Percentiles rank a stretch among this genome's conserved stretches.
Evolutionary conservation across 2,888 invertebrate genomes (phyloP).

Genomic region (Eupithecia exiguata): DNA sequence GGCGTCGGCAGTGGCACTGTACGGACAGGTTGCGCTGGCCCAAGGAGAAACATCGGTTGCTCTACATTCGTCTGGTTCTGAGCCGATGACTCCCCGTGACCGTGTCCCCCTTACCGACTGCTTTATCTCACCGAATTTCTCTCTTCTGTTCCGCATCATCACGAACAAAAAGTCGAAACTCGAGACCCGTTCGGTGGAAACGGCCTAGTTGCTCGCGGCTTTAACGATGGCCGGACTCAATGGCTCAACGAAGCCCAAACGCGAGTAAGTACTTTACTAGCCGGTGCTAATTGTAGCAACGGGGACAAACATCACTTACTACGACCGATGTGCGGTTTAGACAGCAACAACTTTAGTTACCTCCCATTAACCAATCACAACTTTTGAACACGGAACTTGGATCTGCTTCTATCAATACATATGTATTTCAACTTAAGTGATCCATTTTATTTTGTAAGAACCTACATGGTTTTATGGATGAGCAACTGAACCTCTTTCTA

Average conservation of each 20-base stretch:
- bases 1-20: constrained; percentile 54
- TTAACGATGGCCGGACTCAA: constrained; percentile 41
- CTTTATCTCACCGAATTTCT: constrained; percentile 81
- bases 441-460: background rate
- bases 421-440: background rate
- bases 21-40: constrained; percentile 68
- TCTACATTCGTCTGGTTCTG: constrained; percentile 76
- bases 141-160: constrained; percentile 81
- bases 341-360: background rate
- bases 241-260: constrained; percentile 54
- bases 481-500: background rate
- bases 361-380: background rate
- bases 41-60: constrained; percentile 75
- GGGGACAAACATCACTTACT: constrained; percentile 51
- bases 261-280: constrained; percentile 52
- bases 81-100: constrained; percentile 82
- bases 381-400: background rate
- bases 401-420: background rate
- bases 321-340: constrained; percentile 1
- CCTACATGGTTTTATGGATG: background rate
- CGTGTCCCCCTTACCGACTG: constrained; percentile 79
- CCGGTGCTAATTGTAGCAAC: constrained; percentile 61
- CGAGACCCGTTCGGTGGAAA: constrained; percentile 76
- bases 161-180: constrained; percentile 80
- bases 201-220: constrained; percentile 72